phyloP scores from a whole-genome alignment of 2,888 invertebrate species.

The Ypsolopha scabrella region DNA sequence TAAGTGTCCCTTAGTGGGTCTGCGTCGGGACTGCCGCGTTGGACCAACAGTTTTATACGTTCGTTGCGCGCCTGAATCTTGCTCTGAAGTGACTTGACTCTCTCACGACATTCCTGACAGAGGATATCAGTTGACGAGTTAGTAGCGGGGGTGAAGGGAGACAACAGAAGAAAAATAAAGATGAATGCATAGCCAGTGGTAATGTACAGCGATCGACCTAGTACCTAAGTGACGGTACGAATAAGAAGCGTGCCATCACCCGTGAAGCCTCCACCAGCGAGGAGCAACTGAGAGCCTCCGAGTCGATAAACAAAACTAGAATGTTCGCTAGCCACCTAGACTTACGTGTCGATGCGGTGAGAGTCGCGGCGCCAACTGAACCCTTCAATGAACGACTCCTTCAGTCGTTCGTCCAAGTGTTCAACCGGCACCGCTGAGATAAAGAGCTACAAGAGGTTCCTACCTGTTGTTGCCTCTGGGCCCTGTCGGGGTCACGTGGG shows the following conservation, averaged over 20 bases:
- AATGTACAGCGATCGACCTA: constrained; percentile 29
- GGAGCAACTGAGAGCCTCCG: constrained; percentile 15
- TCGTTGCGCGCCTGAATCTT: constrained; percentile 90
- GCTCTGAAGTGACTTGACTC: constrained; percentile 86
- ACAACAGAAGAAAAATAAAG: constrained; percentile 58
- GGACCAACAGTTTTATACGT: constrained; percentile 87
- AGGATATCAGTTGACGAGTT: constrained; percentile 56
- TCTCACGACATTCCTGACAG: constrained; percentile 85
- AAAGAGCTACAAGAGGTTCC: background rate
- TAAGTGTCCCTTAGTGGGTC: constrained; percentile 79
- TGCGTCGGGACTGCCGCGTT: constrained; percentile 88
- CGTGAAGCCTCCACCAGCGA: background rate
- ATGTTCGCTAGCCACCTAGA: constrained; percentile 46
- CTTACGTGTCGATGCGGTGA: constrained; percentile 23
- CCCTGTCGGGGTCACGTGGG: constrained; percentile 85
- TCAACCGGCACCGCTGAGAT: too few species aligned
- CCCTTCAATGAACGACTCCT: too few species aligned
- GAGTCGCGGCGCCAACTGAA: constrained; percentile 8
- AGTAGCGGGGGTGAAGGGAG: constrained; percentile 44
- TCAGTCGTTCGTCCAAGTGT: too few species aligned
- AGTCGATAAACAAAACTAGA: constrained; percentile 51
- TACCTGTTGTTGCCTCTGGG: constrained; percentile 90
- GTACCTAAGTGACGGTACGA: constrained; percentile 9
- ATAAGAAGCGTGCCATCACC: background rate
- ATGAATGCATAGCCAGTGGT: constrained; percentile 40